Conservation (phyloP, 2,888 invertebrate species). For the Athrips mouffetella region DNA sequence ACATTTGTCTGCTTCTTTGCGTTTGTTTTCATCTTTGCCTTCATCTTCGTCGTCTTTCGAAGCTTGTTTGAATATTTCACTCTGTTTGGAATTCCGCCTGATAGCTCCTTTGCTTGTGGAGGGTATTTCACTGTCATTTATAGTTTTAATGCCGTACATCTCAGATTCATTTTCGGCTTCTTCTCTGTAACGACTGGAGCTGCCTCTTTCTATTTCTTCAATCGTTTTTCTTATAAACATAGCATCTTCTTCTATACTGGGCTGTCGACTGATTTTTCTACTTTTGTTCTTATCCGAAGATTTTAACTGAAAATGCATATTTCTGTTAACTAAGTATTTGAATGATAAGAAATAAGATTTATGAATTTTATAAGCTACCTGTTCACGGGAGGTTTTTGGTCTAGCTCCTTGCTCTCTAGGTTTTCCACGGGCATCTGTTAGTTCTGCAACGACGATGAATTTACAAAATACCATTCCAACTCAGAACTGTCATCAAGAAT, state of each 20-base stretch:
- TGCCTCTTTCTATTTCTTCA: constrained; percentile 69
- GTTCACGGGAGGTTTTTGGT: constrained; percentile 51
- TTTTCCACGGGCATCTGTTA: constrained; percentile 54
- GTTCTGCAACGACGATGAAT: too few relatives aligned
- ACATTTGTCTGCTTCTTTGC: constrained; percentile 55
- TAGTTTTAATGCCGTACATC: constrained; percentile 8
- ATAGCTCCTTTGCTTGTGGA: constrained; percentile 42
- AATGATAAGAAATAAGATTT: not conserved
- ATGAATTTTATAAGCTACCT: constrained; percentile 45
- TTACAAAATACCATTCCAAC: not conserved
- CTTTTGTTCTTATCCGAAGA: constrained; percentile 43
- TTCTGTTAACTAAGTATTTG: constrained; percentile 6
- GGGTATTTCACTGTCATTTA: constrained; percentile 32
- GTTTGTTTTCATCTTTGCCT: constrained; percentile 50
- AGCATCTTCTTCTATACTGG: constrained; percentile 70
- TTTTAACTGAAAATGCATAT: constrained; percentile 41
- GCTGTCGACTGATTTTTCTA: constrained; percentile 54
- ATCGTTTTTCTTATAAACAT: constrained; percentile 69
- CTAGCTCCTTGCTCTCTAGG: constrained; percentile 45
- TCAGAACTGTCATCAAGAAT: too few relatives aligned
- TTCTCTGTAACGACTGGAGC: constrained; percentile 53
- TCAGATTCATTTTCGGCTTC: constrained; percentile 29
- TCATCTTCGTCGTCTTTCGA: constrained; percentile 43
- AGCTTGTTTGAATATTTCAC: constrained; percentile 28
- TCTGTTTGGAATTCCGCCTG: constrained; percentile 38